These are phyloP conservation scores for Oophaga sylvatica DNA, from an alignment of 2,797 vertebrate genomes.

Conservation along the genomic window DNA sequence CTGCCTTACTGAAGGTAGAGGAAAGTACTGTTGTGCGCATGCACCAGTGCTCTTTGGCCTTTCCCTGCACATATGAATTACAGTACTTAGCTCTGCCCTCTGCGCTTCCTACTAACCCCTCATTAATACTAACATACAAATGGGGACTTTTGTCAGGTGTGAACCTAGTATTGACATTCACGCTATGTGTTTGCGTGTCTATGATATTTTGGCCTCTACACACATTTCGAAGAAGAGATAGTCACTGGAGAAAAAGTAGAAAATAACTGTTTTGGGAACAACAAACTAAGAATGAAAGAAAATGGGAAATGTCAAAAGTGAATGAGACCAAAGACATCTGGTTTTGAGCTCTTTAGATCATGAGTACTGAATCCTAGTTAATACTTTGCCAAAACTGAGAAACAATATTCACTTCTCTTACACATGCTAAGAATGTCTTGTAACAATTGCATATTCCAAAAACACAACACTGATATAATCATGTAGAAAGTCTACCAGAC, in stretches of 20 bases:
- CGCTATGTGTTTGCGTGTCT: not conserved
- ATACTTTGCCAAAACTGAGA: constrained; percentile 27
- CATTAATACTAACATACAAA: too few species aligned
- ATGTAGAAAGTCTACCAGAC: not conserved
- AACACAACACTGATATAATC: not conserved
- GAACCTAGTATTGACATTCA: not conserved
- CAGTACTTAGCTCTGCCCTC: too few species aligned
- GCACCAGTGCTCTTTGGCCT: too few species aligned
- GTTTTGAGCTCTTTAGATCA: constrained; percentile 28
- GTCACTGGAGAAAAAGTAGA: not conserved
- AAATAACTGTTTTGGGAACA: constrained; percentile 30
- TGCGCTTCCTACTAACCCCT: too few species aligned
- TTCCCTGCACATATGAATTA: too few species aligned
- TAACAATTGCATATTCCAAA: constrained; percentile 6
- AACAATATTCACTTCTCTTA: constrained; percentile 35
- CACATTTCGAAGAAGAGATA: not conserved
- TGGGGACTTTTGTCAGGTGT: too few species aligned
- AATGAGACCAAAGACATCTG: constrained; percentile 44
- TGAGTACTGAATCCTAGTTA: constrained; percentile 1
- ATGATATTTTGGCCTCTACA: not conserved
- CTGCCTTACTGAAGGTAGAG: too few species aligned
- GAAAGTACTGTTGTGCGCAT: too few species aligned
- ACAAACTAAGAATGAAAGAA: constrained; percentile 43
- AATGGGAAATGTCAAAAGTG: constrained; percentile 26
- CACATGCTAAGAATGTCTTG: constrained; percentile 4